phyloP scores from a whole-genome alignment of 2,113 vertebrate species.

The Rhinolophus ferrumequinum region DNA sequence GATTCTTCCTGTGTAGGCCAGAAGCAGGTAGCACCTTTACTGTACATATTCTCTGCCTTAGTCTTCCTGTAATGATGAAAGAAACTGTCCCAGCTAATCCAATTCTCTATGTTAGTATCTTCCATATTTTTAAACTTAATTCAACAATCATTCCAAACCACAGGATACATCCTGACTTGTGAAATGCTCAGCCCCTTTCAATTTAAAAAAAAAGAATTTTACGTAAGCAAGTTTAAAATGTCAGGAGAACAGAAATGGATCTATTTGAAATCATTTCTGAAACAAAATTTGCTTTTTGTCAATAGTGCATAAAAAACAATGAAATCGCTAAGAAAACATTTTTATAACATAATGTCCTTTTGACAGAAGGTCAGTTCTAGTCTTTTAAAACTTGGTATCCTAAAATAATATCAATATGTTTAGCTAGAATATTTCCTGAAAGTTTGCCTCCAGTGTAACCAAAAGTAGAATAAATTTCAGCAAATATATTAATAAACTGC shows the following conservation, averaged over 20 bases:
- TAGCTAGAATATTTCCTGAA: slow-evolving; percentile 39
- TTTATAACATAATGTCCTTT: slow-evolving; percentile 57
- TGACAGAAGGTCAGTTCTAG: slow-evolving; percentile 55
- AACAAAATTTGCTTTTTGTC: slow-evolving; percentile 75
- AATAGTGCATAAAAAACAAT: slow-evolving; percentile 67
- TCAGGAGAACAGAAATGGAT: slow-evolving; percentile 74
- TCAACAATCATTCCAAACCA: slow-evolving; percentile 65
- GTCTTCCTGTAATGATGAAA: not conserved
- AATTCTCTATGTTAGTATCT: not conserved
- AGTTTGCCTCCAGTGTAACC: slow-evolving; percentile 53
- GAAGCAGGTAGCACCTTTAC: not conserved
- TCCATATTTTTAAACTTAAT: slow-evolving; percentile 55
- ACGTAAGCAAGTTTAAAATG: slow-evolving; percentile 76
- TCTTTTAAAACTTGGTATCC: slow-evolving; percentile 56
- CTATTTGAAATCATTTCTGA: slow-evolving; percentile 69
- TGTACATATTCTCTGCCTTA: not conserved
- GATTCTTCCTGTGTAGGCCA: not conserved
- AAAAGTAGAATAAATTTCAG: not conserved
- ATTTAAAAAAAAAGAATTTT: slow-evolving; percentile 72
- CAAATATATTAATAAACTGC: slow-evolving; percentile 42
- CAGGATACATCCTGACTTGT: slow-evolving; percentile 58
- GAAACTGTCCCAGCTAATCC: not conserved
- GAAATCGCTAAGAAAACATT: slow-evolving; percentile 58
- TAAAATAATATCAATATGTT: slow-evolving; percentile 56
- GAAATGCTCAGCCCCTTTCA: slow-evolving; percentile 69